These are phyloP conservation scores for Pteruthius melanotis DNA, from an alignment of 2,113 vertebrate species.

Conservation along the genomic window DNA sequence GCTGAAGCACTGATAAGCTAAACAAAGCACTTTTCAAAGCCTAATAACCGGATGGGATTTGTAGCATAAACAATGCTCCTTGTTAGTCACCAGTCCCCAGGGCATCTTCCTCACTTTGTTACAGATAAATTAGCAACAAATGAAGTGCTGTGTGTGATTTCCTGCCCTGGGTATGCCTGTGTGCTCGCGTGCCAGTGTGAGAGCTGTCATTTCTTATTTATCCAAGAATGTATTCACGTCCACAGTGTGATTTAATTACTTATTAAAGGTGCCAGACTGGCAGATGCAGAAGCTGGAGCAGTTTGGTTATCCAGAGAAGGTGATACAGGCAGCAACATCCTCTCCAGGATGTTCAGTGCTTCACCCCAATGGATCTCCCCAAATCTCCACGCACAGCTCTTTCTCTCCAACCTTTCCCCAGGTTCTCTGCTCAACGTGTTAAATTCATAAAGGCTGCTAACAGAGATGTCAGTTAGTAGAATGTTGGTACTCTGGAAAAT, in stretches of 20 bases:
- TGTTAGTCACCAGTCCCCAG: conserved; percentile 47
- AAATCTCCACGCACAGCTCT: background rate
- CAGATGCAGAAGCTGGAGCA: conserved; percentile 21
- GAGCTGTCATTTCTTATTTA: conserved; percentile 51
- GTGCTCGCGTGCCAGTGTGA: background rate
- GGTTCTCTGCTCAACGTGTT: background rate
- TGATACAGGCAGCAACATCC: background rate
- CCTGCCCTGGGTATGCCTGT: background rate
- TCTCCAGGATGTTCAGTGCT: background rate
- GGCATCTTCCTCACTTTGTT: conserved; percentile 51
- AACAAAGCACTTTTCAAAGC: conserved; percentile 56
- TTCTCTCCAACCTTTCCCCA: background rate
- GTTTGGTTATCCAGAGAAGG: background rate
- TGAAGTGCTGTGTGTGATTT: conserved; percentile 20
- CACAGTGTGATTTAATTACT: conserved; percentile 29
- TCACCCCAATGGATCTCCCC: background rate
- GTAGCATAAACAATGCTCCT: conserved; percentile 56
- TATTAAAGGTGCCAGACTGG: conserved; percentile 46
- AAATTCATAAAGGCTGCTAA: background rate
- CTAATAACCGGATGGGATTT: conserved; percentile 52
- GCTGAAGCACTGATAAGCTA: conserved; percentile 36
- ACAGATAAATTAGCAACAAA: conserved; percentile 46
- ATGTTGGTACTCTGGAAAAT: background rate
- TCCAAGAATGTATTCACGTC: background rate
- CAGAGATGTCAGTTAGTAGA: background rate